Base-by-base conservation (phyloP, 1,140 invertebrate genomes). In the Zaprionus davidi region DNA sequence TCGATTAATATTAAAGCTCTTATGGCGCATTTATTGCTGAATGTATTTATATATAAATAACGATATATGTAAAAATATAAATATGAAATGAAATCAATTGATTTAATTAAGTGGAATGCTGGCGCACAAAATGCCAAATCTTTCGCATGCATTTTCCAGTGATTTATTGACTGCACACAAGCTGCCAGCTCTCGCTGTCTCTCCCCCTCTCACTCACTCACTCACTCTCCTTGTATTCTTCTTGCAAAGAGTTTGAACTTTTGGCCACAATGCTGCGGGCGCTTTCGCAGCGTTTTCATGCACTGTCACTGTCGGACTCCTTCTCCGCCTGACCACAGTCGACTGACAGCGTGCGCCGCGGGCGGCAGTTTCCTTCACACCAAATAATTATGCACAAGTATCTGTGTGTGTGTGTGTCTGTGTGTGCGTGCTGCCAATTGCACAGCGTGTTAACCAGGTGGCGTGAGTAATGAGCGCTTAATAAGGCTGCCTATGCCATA, bases 401-500 rank as follows among this genome's bases (percentile, higher is more conserved):
- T 56, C 36, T 22, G 15, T 44, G 22, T 11, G 11, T 17, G 26
- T 36, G 57, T 76, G 74, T 75, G 68, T 63, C 13, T 12, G 34
- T 34, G 34, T 59, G 57, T 62, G 41, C 22, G 41, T 34, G 31
- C 62, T 55, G 49, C 49, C 62, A 65, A 34, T 70, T 72, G 44
- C 65, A 81, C 51, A 66, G 28, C 57, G 76, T 74, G 67, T 20
- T 51, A 41, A 65, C 0, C 51, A 64, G 46, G 62, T 53, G 51
- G 70, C 77, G 68, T 76, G 80, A 87, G 77, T 87, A 87, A 87
- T 88, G 80, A 68, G 71, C 65, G 80, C 83, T 87, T 87, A 88
- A 87, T 83, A 87, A 78, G 77, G 77, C 77, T 46, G 46, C 46
- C 72, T 69, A 66, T 58, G 75, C 67, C 56, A 72, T 85, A 85